phyloP scores from a whole-genome alignment of 2,113 vertebrate species.

The Burhinus bistriatus region DNA sequence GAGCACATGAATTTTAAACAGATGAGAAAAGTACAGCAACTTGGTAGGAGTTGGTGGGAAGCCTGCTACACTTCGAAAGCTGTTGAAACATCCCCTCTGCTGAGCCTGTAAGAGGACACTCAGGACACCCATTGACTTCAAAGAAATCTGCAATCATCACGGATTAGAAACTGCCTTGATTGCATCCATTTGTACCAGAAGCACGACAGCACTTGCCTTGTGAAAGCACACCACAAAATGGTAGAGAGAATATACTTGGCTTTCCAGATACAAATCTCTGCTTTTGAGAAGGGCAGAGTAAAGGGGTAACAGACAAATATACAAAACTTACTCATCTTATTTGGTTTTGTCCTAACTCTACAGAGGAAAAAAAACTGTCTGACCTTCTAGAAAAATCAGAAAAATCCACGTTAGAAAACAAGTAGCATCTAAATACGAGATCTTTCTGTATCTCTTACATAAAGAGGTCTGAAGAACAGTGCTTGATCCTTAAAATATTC shows the following conservation, averaged over 20 bases:
- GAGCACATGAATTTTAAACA: conserved; percentile 11
- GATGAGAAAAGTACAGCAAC: background rate
- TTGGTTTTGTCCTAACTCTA: background rate
- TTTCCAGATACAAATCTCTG: background rate
- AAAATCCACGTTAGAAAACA: background rate
- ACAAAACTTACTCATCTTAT: background rate
- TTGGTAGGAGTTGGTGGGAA: background rate
- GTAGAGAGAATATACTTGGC: background rate
- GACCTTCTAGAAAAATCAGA: background rate
- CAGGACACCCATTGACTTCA: conserved; percentile 20
- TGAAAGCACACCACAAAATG: background rate
- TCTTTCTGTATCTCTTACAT: background rate
- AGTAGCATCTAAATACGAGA: background rate
- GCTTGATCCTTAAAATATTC: conserved; percentile 2
- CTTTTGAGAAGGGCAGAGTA: background rate
- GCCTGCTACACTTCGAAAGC: background rate
- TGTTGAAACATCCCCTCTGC: conserved; percentile 7
- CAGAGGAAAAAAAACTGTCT: background rate
- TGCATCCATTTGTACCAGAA: background rate
- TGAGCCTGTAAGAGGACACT: background rate
- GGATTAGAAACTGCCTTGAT: background rate
- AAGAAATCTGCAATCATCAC: background rate
- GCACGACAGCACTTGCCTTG: background rate
- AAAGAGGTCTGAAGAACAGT: background rate
- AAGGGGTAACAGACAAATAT: background rate